These are phyloP conservation scores for Petaurus breviceps DNA, from an alignment of 2,113 vertebrate species.

Conservation along the genomic window DNA sequence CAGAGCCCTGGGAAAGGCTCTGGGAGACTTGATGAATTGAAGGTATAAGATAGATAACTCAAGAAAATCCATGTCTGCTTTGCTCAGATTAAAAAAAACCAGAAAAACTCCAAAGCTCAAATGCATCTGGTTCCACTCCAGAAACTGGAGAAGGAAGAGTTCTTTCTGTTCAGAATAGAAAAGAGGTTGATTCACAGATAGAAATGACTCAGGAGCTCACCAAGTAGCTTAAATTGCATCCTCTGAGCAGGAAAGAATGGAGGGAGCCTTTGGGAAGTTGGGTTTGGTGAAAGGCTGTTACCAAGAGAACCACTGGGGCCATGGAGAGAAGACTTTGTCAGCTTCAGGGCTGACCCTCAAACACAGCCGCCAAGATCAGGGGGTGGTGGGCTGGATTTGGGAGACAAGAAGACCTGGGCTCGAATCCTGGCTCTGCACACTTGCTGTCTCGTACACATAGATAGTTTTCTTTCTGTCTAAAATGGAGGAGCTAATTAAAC, in stretches of 20 bases:
- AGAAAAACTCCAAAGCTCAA: conserved; percentile 21
- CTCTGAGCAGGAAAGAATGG: conserved; percentile 16
- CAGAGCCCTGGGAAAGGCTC: conserved; percentile 12
- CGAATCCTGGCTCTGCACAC: not conserved
- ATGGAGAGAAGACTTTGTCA: not conserved
- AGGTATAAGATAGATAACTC: conserved; percentile 38
- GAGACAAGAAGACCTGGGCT: not conserved
- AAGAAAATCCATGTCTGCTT: not conserved
- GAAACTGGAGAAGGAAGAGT: conserved; percentile 60
- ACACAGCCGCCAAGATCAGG: not conserved
- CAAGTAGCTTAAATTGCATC: not conserved
- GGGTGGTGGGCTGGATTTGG: not conserved
- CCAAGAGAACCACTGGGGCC: not conserved
- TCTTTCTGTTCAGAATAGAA: conserved; percentile 38
- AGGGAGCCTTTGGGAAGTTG: not conserved
- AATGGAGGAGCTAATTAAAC: not conserved
- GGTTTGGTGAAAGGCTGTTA: not conserved
- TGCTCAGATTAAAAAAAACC: not conserved
- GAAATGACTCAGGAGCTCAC: conserved; percentile 59
- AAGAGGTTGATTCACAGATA: conserved; percentile 51
- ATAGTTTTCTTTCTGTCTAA: not conserved
- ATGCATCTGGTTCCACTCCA: conserved; percentile 56
- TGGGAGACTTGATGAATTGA: not conserved
- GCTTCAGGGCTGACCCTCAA: not conserved
- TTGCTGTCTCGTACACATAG: not conserved